phyloP scores from a whole-genome alignment of 2,113 vertebrate genomes.

The Eleginops maclovinus region DNA sequence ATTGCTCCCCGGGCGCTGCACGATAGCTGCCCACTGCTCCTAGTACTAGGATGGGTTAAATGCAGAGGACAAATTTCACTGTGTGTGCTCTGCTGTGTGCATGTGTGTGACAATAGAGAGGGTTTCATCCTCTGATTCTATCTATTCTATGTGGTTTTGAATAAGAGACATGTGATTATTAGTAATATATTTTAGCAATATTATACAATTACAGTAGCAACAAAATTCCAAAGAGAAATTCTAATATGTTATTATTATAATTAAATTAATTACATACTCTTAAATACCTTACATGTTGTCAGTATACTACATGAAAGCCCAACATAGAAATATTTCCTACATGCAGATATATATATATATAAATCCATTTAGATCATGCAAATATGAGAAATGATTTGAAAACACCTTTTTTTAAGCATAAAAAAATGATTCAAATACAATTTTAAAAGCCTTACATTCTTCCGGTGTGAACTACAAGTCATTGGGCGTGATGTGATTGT shows the following conservation, averaged over 20 bases:
- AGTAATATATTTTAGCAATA: background rate
- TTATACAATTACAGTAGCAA: background rate
- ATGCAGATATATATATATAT: too few species aligned
- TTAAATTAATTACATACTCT: too few species aligned
- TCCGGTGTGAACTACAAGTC: background rate
- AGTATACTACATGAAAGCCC: background rate
- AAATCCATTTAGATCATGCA: background rate
- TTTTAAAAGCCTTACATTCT: background rate
- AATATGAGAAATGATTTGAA: background rate
- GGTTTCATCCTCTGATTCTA: too few species aligned
- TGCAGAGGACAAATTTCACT: too few species aligned
- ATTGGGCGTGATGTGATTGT: background rate
- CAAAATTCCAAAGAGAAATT: background rate
- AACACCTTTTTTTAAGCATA: background rate
- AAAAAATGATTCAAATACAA: too few species aligned
- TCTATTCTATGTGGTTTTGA: background rate
- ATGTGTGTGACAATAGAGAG: too few species aligned
- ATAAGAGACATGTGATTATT: background rate
- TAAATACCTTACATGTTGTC: background rate
- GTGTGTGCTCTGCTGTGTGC: too few species aligned
- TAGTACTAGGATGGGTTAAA: too few species aligned
- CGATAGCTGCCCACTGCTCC: too few species aligned
- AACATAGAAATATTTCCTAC: too few species aligned
- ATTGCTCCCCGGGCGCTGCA: too few species aligned
- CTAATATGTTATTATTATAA: background rate